These are phyloP conservation scores for Gallinago undulata DNA, from an alignment of 2,113 vertebrate genomes.

Conservation along the genomic window DNA sequence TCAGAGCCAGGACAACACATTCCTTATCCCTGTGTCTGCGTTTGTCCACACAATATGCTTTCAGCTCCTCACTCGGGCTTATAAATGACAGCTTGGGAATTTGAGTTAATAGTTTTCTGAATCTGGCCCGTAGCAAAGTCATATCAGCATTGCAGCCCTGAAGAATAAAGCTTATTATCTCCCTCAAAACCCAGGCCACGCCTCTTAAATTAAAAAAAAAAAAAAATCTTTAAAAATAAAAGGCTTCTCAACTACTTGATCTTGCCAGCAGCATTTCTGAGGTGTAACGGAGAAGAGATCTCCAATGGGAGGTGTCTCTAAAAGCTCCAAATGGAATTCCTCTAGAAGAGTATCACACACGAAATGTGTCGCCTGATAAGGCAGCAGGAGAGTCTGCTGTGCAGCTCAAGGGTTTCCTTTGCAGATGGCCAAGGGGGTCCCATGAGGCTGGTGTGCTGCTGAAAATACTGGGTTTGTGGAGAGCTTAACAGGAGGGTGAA, in stretches of 20 bases:
- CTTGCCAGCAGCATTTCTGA: background rate
- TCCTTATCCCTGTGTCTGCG: background rate
- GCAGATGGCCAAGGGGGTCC: background rate
- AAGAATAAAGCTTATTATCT: background rate
- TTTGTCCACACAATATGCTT: background rate
- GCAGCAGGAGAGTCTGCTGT: background rate
- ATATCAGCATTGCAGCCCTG: background rate
- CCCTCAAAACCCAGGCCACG: background rate
- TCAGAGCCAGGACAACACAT: background rate
- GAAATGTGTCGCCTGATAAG: background rate
- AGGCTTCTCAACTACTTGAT: background rate
- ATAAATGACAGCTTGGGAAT: background rate
- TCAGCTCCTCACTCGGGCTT: background rate
- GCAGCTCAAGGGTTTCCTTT: background rate
- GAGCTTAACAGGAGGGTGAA: background rate
- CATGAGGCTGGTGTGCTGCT: background rate
- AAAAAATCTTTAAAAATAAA: background rate
- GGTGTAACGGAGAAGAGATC: background rate
- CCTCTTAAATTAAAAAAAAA: background rate
- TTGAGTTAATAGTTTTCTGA: background rate
- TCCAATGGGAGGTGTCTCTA: background rate
- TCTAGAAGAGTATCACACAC: background rate
- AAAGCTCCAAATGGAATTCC: background rate
- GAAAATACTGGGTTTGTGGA: background rate
- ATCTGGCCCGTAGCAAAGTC: background rate